These are phyloP conservation scores for Choristoneura fumiferana DNA, from an alignment of 1,140 invertebrate genomes.

Conservation along the genomic window DNA sequence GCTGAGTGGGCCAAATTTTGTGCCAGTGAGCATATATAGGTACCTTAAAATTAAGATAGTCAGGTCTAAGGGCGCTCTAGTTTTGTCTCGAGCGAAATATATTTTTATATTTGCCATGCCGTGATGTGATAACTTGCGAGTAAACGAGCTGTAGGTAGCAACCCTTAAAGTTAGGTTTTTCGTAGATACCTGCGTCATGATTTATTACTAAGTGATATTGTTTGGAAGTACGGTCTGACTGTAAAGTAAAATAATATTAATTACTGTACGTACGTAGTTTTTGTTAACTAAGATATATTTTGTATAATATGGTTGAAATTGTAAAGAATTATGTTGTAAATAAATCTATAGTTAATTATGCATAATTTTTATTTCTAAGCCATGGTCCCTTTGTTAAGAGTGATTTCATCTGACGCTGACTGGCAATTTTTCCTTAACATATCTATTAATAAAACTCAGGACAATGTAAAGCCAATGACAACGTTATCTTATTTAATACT, in stretches of 20 bases:
- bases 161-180: neutral
- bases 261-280: constrained; percentile 34
- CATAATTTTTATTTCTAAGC: constrained; percentile 17
- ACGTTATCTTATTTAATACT: no score
- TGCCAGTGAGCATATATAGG: no score
- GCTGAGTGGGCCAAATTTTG: no score
- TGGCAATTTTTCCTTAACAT: no score
- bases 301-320: constrained; percentile 77
- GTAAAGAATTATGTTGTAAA: constrained; percentile 77
- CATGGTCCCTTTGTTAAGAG: no score
- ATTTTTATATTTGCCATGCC: constrained; percentile 44
- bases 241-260: constrained; percentile 69
- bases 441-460: no score
- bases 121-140: constrained; percentile 60
- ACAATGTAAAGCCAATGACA: no score
- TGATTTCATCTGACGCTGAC: no score
- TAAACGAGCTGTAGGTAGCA: neutral
- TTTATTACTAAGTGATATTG: constrained; percentile 55
- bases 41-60: no score
- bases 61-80: no score
- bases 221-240: constrained; percentile 67
- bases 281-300: constrained; percentile 76
- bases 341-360: constrained; percentile 70
- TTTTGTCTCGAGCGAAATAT: no score
- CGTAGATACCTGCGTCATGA: constrained; percentile 52